A percentile compares a stretch with the other conserved stretches of the same genome.
Evolutionary conservation across 2,113 vertebrate genomes (phyloP).

Genomic region (Platichthys stellatus): DNA sequence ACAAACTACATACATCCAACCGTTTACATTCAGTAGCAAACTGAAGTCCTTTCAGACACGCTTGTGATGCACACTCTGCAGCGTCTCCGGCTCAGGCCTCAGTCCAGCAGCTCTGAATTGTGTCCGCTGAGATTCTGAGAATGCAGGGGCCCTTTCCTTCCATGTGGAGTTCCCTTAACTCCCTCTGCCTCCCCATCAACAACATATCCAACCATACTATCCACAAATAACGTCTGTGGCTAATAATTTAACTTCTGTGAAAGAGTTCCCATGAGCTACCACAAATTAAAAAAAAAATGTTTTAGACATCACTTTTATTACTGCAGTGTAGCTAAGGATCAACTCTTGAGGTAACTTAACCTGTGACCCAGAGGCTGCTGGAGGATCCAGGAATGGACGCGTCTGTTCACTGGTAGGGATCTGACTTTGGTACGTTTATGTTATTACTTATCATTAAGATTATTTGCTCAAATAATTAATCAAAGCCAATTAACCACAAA

Average conservation of each 20-base stretch:
- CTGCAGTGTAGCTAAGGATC: conserved; percentile 17
- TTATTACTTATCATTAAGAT: no score
- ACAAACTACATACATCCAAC: conserved; percentile 10
- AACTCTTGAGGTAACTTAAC: neutral
- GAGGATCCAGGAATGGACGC: neutral
- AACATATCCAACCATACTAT: neutral
- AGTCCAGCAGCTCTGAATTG: conserved; percentile 26
- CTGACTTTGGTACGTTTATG: no score
- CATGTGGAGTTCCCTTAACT: neutral
- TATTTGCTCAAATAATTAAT: no score
- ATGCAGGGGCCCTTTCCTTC: neutral
- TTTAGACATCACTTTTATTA: neutral
- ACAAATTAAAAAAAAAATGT: neutral
- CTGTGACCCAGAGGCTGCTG: neutral
- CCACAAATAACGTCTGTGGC: conserved; percentile 16
- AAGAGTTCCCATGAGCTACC: conserved; percentile 1
- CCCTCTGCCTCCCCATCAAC: neutral
- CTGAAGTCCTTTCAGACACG: neutral
- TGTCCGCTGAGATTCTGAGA: conserved; percentile 13
- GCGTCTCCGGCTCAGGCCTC: conserved; percentile 9
- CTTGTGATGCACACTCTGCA: neutral
- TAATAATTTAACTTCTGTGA: conserved; percentile 16
- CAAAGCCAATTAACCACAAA: no score
- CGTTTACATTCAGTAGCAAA: neutral
- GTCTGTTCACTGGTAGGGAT: no score